Evolutionary conservation across 64 coral and sea anemone species (phyloP).

Genomic region (Stichodactyla mertensii): DNA sequence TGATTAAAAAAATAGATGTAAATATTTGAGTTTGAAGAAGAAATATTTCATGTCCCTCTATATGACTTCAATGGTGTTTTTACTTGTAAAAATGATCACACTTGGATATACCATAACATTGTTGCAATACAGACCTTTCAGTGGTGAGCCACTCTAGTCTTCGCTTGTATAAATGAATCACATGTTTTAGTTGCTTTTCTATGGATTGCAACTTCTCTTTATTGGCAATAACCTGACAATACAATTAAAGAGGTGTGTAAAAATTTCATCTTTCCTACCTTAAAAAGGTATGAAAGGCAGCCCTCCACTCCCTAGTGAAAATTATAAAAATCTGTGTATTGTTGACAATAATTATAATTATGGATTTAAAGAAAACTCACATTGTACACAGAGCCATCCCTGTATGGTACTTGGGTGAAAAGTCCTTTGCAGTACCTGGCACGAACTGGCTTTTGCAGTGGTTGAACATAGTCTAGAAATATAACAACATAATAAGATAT

Average conservation of each 20-base stretch:
- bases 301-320: too few species aligned
- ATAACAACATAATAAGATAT: neutral
- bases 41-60: too few species aligned
- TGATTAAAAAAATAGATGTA: neutral
- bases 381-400: slow-evolving; percentile 91
- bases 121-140: slow-evolving; percentile 52
- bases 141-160: slow-evolving; percentile 88
- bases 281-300: too few species aligned
- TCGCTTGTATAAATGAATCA: slow-evolving; percentile 70
- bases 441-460: slow-evolving; percentile 83
- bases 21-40: too few species aligned
- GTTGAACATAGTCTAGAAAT: slow-evolving; percentile 79
- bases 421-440: slow-evolving; percentile 90
- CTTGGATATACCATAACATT: neutral
- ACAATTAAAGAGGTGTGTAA: too few species aligned
- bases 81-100: too few species aligned
- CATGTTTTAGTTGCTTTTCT: slow-evolving; percentile 77
- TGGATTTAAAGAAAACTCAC: slow-evolving; percentile 27
- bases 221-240: slow-evolving; percentile 71
- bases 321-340: too few species aligned
- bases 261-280: too few species aligned
- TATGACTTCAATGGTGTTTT: too few species aligned
- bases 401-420: slow-evolving; percentile 90
- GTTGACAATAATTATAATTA: neutral
- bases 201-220: slow-evolving; percentile 74